Base-by-base conservation (phyloP, 2,797 vertebrate species). In the Lagocephalus sceleratus region DNA sequence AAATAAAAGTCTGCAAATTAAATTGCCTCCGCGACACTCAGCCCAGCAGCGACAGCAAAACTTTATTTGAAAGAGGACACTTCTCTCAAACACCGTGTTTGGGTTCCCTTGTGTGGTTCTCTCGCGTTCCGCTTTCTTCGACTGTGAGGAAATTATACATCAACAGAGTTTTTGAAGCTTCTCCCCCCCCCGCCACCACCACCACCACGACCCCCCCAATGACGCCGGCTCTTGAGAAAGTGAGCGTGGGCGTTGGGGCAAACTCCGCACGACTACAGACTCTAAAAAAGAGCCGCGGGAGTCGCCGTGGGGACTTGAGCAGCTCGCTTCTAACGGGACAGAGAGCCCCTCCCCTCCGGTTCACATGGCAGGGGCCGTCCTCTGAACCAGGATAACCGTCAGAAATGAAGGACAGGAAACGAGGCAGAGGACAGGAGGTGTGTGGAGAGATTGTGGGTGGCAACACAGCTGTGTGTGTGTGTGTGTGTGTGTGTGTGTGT, bases 201-300 rank as follows among this genome's bases (percentile, higher is more conserved):
- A 22, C 32, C 57, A 47, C 10, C 32, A 35, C 38, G 1, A 4
- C n/a, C 17, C 40, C 40, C 19, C 20, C 26, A 7, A 52, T 57
- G 38, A 16, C 12, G 4, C 19, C 32, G 0, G 19, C 56, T 56
- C 64, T 74, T 86, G 78, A 84, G 81, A 86, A 87, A 86, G 73
- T 63, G 22, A 0, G 79, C 49, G 81, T 84, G 66, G 83, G 84
- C 60, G 83, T 76, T 73, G 20, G 20, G 61, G 69, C 79, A 17
- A 21, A 12, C 47, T 54, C 42, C 2, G 1, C 21, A 16, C 17
- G 5, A 19, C 35, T 21, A 29, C 2, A 0, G 47, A 20, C 42
- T 40, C 39, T 17, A n/a, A 40, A 17, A n/a, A 5, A 6, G 39
- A 17, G 39, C 39, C n/a, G 29, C 32, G 2, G 7, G 1, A 35